Evolutionary conservation across 2,888 invertebrate genomes (phyloP), one percentile per base, ranked within the genome.

Genomic region (Metallyticus violacea): DNA sequence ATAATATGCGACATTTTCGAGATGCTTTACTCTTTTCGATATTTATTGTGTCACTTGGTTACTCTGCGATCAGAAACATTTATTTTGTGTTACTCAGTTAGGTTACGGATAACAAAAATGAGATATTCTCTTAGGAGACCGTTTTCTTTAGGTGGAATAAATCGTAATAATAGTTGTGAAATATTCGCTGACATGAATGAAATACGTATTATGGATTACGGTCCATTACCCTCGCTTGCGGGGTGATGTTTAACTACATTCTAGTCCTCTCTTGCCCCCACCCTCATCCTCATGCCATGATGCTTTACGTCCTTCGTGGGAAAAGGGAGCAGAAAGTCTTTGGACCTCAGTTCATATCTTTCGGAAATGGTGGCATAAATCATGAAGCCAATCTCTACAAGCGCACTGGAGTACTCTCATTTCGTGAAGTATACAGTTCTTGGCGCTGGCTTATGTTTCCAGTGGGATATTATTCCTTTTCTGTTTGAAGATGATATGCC

Each of bases 131-230:
- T 26, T 80, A 9, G 3, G 29, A 80, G 29, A 9, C 80, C 22
- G 9, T 80, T 80, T 80, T 80, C 26, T 80, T 27, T 27, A 80
- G 27, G 27, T 22, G 7, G 27, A 80, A 80, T 80, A 80, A 80
- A 80, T 80, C 80, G 80, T 80, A 80, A 80, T 80, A 80, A 80
- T 27, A 26, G 80, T 80, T 80, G 40, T 62, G 27, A 80, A 80
- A 80, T 27, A 80, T 80, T 26, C 80, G 80, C 27, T 80, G 80
- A 80, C 27, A 27, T 27, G 80, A 28, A 80, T 80, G 80, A 80
- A 28, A 80, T 80, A 80, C 27, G 80, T 80, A 80, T 27, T 80
- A 80, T 80, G 80, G 80, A 80, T 80, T 80, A 80, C 80, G 80
- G 27, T 80, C 80, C 80, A 80, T 80, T 80, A 80, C 27, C 28